Evolutionary conservation across 2,888 invertebrate genomes (phyloP), one percentile per base, ranked within the genome.

Genomic region (Pollenia griseotomentosa): DNA sequence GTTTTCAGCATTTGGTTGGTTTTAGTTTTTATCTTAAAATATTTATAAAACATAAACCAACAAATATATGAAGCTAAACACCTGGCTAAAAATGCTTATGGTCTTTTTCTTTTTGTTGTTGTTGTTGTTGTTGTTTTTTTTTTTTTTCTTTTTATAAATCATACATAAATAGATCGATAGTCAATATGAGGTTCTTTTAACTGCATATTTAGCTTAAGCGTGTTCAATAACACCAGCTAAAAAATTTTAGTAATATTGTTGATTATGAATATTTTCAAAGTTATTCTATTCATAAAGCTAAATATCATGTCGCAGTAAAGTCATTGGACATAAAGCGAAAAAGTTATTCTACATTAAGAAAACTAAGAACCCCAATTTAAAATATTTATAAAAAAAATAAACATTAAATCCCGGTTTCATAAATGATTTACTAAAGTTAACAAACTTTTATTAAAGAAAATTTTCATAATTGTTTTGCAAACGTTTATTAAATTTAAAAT

Each of bases 1-100:
- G 48, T 7, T 61, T 12, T 42, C 42, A 12, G 16, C 8, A 40
- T 42, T 51, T 66, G 33, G 46, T 16, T 42, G 48, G 68, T n/a
- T 66, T 74, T 59, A 16, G 33, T 44, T 75, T 70, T 68, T 51
- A 66, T 68, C 59, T 51, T 10, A 51, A 66, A 14, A 33, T 33
- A 33, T 33, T 12, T n/a, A 4, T 73, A 48, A 48, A 16, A 70
- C 12, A 55, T 61, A 46, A 59, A 16, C 23, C 10, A 33, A 44
- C 16, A 59, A 23, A 70, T 71, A 55, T 74, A 55, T 33, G 48
- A 46, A 19, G 53, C 65, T 80, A 83, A 86, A 83, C 83, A 86
- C 80, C 86, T 83, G 86, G 83, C 61, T 74, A 0, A 68, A 74
- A 68, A 61, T 19, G 53, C 14, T 44, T 73, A 19, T 55, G 7